A percentile compares a stretch with the other conserved stretches of the same genome.
Evolutionary conservation across 1,140 invertebrate genomes (phyloP).

Genomic region (Solenopsis invicta): DNA sequence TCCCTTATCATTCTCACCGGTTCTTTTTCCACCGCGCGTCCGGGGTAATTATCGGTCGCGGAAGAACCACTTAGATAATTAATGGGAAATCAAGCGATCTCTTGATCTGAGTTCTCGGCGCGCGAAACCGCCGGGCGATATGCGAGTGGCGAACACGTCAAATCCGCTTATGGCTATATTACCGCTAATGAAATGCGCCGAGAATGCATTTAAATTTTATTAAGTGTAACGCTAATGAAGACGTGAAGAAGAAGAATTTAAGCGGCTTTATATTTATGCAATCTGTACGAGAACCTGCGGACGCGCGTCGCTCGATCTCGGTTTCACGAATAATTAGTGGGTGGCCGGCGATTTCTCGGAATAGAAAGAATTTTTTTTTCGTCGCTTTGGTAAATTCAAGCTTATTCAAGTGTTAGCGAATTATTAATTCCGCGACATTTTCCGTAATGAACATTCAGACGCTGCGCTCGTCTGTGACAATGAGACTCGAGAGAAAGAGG

Average conservation of each 20-base stretch:
- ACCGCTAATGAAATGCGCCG: not conserved
- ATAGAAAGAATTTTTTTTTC: not conserved
- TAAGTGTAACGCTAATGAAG: conserved; percentile 54
- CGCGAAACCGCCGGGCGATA: conserved; percentile 10
- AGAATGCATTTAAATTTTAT: conserved; percentile 38
- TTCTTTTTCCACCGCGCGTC: not conserved
- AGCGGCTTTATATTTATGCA: conserved; percentile 46
- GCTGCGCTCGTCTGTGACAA: not conserved
- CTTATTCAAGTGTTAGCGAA: conserved; percentile 22
- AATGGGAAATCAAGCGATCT: conserved; percentile 63
- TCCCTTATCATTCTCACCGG: not conserved
- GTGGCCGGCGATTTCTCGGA: not conserved
- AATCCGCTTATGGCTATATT: conserved; percentile 30
- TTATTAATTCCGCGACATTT: conserved; percentile 27
- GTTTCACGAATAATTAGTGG: conserved; percentile 27
- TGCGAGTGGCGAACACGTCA: conserved; percentile 22
- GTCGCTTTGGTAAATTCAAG: not conserved
- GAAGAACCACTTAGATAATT: conserved; percentile 70
- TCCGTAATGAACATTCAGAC: not conserved
- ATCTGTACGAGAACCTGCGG: not conserved
- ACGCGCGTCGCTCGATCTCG: not conserved
- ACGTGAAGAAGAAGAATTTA: conserved; percentile 11
- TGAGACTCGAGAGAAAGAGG: not conserved
- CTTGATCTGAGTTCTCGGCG: not conserved
- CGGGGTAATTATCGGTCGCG: conserved; percentile 44